These are phyloP conservation scores for Cynopterus sphinx DNA, from an alignment of 2,797 vertebrate species.

Conservation along the genomic window DNA sequence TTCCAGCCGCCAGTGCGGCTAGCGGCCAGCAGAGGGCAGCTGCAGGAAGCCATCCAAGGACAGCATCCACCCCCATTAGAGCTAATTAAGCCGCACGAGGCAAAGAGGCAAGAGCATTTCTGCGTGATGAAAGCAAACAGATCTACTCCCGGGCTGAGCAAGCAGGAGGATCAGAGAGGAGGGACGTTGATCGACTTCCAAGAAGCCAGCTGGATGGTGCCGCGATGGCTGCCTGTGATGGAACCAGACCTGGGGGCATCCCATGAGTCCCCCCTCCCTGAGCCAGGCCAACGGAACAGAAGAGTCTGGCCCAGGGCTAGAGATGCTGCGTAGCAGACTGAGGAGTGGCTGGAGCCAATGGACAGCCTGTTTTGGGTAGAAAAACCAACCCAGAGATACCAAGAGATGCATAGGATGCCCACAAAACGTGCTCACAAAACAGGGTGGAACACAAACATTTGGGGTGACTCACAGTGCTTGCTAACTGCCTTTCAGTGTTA, in stretches of 20 bases:
- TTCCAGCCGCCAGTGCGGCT: slow-evolving; percentile 32
- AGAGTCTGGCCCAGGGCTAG: not conserved
- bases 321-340: not conserved
- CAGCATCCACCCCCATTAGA: slow-evolving; percentile 38
- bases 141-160: slow-evolving; percentile 3
- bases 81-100: slow-evolving; percentile 52
- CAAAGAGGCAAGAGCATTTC: not conserved
- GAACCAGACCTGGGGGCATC: not conserved
- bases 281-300: not conserved
- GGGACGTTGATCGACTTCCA: slow-evolving; percentile 38
- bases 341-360: not conserved
- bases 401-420: not conserved
- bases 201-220: slow-evolving; percentile 55
- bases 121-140: not conserved
- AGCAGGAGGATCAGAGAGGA: not conserved
- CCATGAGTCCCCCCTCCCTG: not conserved
- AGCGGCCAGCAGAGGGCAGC: slow-evolving; percentile 85
- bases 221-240: slow-evolving; percentile 26
- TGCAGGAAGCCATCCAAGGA: slow-evolving; percentile 79
- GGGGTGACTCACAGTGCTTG: not conserved
- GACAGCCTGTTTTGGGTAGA: not conserved
- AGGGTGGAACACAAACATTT: not conserved
- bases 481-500: not conserved
- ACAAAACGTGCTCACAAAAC: not conserved
- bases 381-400: not conserved